Conservation (phyloP, 2,797 vertebrate genomes). For the Tympanoctomys barrerae region DNA sequence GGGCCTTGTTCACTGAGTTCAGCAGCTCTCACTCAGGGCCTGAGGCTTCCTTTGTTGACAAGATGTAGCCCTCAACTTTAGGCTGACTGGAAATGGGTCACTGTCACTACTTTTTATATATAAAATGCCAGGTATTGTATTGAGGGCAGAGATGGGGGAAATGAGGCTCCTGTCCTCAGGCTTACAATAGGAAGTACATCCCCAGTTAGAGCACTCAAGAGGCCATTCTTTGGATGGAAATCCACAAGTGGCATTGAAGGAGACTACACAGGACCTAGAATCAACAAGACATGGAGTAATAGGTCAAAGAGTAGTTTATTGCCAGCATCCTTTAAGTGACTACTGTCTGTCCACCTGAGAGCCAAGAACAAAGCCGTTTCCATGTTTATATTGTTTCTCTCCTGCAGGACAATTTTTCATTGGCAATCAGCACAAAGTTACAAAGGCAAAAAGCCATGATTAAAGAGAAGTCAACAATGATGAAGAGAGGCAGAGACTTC, state of each 20-base stretch:
- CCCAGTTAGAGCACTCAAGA: neutral
- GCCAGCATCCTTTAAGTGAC: neutral
- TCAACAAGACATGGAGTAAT: neutral
- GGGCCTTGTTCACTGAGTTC: neutral
- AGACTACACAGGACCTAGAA: neutral
- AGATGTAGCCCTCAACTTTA: neutral
- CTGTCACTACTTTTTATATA: neutral
- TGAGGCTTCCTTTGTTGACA: neutral
- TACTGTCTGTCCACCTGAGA: neutral
- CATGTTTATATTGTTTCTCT: neutral
- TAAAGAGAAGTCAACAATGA: neutral
- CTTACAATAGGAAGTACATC: too few relatives aligned
- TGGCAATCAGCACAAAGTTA: neutral
- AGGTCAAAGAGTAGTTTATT: neutral
- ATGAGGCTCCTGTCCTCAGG: neutral
- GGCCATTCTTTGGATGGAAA: neutral
- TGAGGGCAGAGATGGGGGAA: too few relatives aligned
- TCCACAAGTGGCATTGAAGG: neutral
- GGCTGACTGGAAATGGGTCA: neutral
- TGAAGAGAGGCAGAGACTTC: neutral
- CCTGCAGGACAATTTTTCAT: neutral
- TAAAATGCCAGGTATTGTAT: neutral
- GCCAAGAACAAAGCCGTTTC: neutral
- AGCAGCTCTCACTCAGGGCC: neutral
- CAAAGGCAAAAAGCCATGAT: neutral